Evolutionary conservation across 2,888 invertebrate species (phyloP).

Genomic region (Homarus gammarus): DNA sequence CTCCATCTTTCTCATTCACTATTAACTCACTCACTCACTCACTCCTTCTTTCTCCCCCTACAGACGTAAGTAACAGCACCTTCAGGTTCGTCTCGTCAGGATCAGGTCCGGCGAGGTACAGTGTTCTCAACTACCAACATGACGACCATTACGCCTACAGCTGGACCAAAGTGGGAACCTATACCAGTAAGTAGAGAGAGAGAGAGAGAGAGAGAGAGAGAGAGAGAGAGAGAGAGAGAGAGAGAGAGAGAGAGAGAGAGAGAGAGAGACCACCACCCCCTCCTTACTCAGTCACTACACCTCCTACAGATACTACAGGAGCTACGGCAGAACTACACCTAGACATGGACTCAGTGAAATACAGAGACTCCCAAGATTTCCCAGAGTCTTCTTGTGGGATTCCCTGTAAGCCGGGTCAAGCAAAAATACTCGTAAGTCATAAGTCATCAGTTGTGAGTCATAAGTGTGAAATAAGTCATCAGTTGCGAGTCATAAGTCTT

Average conservation of each 20-base stretch:
- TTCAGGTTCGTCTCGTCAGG: slow-evolving; percentile 81
- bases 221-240: slow-evolving; percentile 12
- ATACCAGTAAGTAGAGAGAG: slow-evolving; percentile 78
- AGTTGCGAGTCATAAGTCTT: no score
- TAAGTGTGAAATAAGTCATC: no score
- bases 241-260: slow-evolving; percentile 10
- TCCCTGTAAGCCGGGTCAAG: slow-evolving; percentile 79
- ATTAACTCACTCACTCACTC: neutral
- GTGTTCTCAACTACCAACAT: slow-evolving; percentile 81
- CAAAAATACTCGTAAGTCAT: slow-evolving; percentile 62
- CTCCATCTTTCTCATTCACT: neutral
- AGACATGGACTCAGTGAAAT: slow-evolving; percentile 15
- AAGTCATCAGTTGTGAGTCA: no score
- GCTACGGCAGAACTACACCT: slow-evolving; percentile 28
- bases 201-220: neutral
- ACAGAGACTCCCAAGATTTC: slow-evolving; percentile 77
- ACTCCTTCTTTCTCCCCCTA: slow-evolving; percentile 44
- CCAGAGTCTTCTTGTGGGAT: slow-evolving; percentile 81
- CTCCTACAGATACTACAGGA: slow-evolving; percentile 26
- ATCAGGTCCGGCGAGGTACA: slow-evolving; percentile 82
- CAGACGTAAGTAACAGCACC: slow-evolving; percentile 81
- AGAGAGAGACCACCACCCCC: neutral
- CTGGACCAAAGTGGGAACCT: slow-evolving; percentile 81
- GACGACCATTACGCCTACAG: slow-evolving; percentile 78
- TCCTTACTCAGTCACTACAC: neutral